Evolutionary conservation across 2,113 vertebrate species (phyloP).

Genomic region (Dasyprocta punctata): DNA sequence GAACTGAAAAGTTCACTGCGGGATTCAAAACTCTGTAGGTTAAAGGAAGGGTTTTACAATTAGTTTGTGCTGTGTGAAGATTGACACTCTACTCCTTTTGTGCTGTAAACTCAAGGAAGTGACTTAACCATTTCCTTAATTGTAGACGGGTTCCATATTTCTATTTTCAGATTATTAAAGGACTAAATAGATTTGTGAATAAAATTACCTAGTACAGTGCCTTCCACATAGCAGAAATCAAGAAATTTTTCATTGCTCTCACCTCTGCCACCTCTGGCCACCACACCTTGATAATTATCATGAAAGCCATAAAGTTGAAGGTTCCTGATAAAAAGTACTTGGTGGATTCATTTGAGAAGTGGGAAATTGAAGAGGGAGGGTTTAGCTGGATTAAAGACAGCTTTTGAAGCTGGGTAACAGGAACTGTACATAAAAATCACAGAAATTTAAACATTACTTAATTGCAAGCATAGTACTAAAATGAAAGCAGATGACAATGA

Average conservation of each 20-base stretch:
- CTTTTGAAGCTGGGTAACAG: slow-evolving; percentile 26
- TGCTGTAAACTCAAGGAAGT: neutral
- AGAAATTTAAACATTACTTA: slow-evolving; percentile 31
- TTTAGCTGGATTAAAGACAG: neutral
- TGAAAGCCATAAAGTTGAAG: slow-evolving; percentile 47
- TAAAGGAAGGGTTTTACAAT: neutral
- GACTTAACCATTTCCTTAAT: neutral
- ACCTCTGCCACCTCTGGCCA: fast-evolving
- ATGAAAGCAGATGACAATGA: neutral
- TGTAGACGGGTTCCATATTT: neutral
- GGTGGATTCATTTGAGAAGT: neutral
- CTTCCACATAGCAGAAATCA: slow-evolving; percentile 5
- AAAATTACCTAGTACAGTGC: neutral
- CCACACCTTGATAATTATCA: slow-evolving; percentile 49
- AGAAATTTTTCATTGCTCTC: neutral
- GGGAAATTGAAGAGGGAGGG: slow-evolving; percentile 49
- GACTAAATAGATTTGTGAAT: neutral
- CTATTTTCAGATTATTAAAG: neutral
- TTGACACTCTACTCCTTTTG: neutral
- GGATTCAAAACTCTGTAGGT: neutral
- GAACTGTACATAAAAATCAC: slow-evolving; percentile 6
- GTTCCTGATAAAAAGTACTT: slow-evolving; percentile 67
- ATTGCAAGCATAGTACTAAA: slow-evolving; percentile 26
- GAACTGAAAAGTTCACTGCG: neutral
- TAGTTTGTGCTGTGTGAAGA: neutral